Evolutionary conservation across 2,113 vertebrate genomes (phyloP).

Genomic region (Gnathonemus echidnorhynchus): DNA sequence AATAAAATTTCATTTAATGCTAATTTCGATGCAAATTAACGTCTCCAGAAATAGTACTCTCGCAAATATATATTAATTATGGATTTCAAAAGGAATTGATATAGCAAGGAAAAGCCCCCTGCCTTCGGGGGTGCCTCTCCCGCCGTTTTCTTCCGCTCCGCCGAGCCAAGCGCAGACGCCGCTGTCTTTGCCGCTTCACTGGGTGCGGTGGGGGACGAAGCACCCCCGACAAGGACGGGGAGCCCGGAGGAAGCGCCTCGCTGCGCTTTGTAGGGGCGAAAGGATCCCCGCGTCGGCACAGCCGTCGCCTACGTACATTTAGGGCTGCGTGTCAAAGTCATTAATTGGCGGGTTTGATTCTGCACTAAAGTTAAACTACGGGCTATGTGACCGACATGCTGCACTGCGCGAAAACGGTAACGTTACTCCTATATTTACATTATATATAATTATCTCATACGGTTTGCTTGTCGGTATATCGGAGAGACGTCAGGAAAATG

Average conservation of each 20-base stretch:
- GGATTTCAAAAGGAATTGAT: conserved; percentile 2
- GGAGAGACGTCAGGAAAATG: not conserved
- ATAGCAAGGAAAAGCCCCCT: not conserved
- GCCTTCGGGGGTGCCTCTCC: not conserved
- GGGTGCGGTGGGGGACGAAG: not conserved
- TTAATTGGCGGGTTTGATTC: not conserved
- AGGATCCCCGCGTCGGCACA: not conserved
- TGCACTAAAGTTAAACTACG: not conserved
- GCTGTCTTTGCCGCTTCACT: not conserved
- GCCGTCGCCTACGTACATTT: not conserved
- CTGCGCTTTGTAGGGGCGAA: not conserved
- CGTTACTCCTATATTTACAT: not conserved
- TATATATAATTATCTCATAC: not conserved
- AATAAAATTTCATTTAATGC: not conserved
- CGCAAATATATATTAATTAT: not conserved
- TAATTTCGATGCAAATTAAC: not conserved
- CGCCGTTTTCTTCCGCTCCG: not conserved
- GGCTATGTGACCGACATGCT: not conserved
- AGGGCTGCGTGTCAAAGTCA: not conserved
- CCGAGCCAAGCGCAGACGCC: not conserved
- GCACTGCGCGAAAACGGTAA: not conserved
- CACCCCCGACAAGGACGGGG: not conserved
- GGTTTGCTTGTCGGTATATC: not conserved
- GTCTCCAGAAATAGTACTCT: not conserved
- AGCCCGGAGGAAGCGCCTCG: not conserved